Evolutionary conservation across 2,888 invertebrate genomes (phyloP).

Genomic region (Scaptomyza reducta): DNA sequence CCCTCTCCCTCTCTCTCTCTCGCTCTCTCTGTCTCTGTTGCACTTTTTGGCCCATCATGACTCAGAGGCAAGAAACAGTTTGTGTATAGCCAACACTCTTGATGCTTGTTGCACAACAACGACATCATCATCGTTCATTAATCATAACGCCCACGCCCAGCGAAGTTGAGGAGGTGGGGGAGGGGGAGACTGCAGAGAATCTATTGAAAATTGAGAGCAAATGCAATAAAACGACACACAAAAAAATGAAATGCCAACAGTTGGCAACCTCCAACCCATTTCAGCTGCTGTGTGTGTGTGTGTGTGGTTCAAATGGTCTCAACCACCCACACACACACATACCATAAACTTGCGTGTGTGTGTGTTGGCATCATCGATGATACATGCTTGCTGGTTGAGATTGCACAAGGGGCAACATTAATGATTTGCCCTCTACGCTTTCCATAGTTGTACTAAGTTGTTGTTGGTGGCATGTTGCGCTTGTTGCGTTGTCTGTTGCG

Average conservation of each 20-base stretch:
- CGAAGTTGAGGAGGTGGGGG: background rate
- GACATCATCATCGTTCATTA: slow-evolving; percentile 57
- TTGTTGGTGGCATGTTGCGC: slow-evolving; percentile 1
- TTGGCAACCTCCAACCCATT: slow-evolving; percentile 27
- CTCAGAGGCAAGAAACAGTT: slow-evolving; percentile 26
- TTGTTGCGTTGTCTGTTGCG: slow-evolving; percentile 7
- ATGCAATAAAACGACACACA: slow-evolving; percentile 38
- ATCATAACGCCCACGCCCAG: slow-evolving; percentile 50
- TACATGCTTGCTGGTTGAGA: slow-evolving; percentile 64
- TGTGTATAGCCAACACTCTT: slow-evolving; percentile 27
- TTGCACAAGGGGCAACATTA: slow-evolving; percentile 59
- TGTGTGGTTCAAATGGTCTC: slow-evolving; percentile 19
- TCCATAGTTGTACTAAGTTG: too few species aligned
- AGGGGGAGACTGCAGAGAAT: slow-evolving; percentile 20
- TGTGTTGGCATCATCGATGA: slow-evolving; percentile 50
- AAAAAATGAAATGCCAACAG: slow-evolving; percentile 42
- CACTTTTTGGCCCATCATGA: slow-evolving; percentile 42
- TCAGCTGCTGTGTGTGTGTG: slow-evolving; percentile 18
- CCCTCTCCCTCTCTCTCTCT: background rate
- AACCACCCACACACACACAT: slow-evolving; percentile 61
- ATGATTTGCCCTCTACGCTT: slow-evolving; percentile 29
- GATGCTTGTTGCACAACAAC: slow-evolving; percentile 40
- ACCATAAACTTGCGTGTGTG: slow-evolving; percentile 38
- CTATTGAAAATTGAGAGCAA: slow-evolving; percentile 52
- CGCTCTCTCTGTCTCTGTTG: background rate